Base-by-base conservation (phyloP, 1,140 invertebrate genomes). In the Trissolcus basalis region DNA sequence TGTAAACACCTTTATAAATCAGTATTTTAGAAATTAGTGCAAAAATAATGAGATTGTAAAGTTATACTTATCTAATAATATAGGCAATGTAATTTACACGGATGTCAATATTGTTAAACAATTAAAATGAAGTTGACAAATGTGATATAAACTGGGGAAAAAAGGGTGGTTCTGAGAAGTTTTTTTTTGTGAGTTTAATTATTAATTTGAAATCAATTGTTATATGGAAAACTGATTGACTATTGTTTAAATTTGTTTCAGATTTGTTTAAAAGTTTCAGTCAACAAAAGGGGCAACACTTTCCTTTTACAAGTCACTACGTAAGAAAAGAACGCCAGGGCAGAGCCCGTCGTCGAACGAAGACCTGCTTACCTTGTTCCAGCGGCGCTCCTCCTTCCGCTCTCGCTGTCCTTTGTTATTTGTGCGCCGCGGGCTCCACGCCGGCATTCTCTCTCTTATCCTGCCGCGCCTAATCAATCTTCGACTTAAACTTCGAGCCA, bases 281-380 rank as follows among this genome's bases (percentile, higher is more conserved):
- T 11, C 50, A 45, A 36, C 39, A 64, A 53, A 60, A 64, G 56
- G 60, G 65, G 67, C 61, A 77, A 70, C 60, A 77, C 67, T 77
- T 77, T 77, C 53, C 68, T 77, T 67, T 77, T 64, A 65, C 63
- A 64, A 68, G 53, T 73, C 54, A 12, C 63, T 65, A 44, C 50
- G 60, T 59, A 78, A 71, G 56, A 73, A 69, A 77, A 59, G 55
- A 71, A 68, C 48, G 58, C 36, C 43, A 33, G 36, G 11, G 48
- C 68, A 12, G 49, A 35, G 63, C 48, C 47, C 56, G 39, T 58
- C 54, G 65, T 33, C 44, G 74, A 60, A 44, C 75, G 63, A 63
- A 78, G 76, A 75, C 71, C 77, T 69, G 77, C 73, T 79, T 79
- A 79, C 70, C 76, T 78, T 78, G 76, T 73, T 78, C 69, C 60